Conservation (phyloP, 2,797 vertebrate species). For the Esox masquinongy region DNA sequence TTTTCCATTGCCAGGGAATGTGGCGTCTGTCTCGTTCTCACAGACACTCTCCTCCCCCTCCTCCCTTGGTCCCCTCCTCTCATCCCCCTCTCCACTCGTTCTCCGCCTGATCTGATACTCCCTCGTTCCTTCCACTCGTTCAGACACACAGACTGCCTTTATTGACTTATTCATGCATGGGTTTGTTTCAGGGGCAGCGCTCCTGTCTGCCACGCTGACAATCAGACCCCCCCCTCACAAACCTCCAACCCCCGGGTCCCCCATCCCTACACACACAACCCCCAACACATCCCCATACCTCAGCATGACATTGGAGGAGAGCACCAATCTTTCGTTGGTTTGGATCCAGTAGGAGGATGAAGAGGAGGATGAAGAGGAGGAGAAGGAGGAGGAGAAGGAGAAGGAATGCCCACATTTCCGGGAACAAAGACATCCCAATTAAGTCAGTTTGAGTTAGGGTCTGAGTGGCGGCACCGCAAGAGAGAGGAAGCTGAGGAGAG, state of each 20-base stretch:
- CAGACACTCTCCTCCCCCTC: conserved; percentile 46
- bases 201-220: conserved; percentile 70
- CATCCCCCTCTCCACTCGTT: background rate
- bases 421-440: conserved; percentile 82
- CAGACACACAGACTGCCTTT: conserved; percentile 50
- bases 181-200: conserved; percentile 72
- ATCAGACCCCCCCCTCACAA: conserved; percentile 56
- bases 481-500: conserved; percentile 1
- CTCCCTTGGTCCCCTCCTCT: background rate
- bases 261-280: background rate
- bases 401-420: conserved; percentile 75
- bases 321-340: conserved; percentile 18
- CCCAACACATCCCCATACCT: conserved; percentile 10
- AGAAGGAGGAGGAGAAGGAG: conserved; percentile 44
- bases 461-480: conserved; percentile 56
- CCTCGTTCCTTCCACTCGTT: conserved; percentile 18
- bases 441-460: conserved; percentile 82
- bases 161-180: conserved; percentile 77
- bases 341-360: conserved; percentile 35
- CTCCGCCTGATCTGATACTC: conserved; percentile 14
- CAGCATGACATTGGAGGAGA: conserved; percentile 39
- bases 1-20: conserved; percentile 74
- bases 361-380: conserved; percentile 64
- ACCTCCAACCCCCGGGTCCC: conserved; percentile 30
- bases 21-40: conserved; percentile 70